Base-by-base conservation (phyloP, 2,113 vertebrate genomes). In the Anhinga anhinga region DNA sequence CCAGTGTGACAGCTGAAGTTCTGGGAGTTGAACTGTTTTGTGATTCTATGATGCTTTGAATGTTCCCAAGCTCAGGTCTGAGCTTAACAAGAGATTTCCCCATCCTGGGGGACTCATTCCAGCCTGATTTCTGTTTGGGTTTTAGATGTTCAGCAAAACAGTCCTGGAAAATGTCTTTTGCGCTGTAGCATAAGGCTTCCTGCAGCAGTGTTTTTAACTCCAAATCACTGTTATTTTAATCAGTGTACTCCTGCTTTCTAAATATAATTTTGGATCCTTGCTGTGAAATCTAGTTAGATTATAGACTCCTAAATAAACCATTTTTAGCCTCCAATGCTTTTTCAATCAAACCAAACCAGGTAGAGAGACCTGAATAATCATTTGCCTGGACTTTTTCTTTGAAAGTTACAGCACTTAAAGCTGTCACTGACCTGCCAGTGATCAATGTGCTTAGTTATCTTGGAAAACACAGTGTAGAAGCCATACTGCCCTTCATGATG, bases 141-240 rank as follows among this genome's bases (percentile, higher is more conserved):
- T 93, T 82, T 53, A 53, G 58, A 45, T 61, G 44, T 52, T 90
- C 70, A 89, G 4, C 81, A 63, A 34, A 96, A 85, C 58, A 52
- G 40, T 82, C 61, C 62, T 78, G 85, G 52, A 93, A 96, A 91
- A 81, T 55, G 0, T 73, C 66, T 96, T 87, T 40, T 77, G 67
- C 36, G 26, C 66, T 85, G 58, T 45, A 86, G 63, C 32, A 59
- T 23, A 36, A 86, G 72, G 79, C 72, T 91, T 94, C 58, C 34
- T 13, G 8, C 34, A 29, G 78, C 7, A 10, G n/a, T 20, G 9
- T 62, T 86, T 93, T 80, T 23, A 82, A 86, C 42, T 89, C 40
- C 59, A 77, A 55, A 72, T 88, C 61, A 36, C 76, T 92, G 91
- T 89, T 97, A 69, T 70, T 92, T 92, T 93, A 84, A 90, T 95